Evolutionary conservation across 2,888 invertebrate genomes (phyloP), one percentile per base, ranked within the genome.

Genomic region (Molanna angustata): DNA sequence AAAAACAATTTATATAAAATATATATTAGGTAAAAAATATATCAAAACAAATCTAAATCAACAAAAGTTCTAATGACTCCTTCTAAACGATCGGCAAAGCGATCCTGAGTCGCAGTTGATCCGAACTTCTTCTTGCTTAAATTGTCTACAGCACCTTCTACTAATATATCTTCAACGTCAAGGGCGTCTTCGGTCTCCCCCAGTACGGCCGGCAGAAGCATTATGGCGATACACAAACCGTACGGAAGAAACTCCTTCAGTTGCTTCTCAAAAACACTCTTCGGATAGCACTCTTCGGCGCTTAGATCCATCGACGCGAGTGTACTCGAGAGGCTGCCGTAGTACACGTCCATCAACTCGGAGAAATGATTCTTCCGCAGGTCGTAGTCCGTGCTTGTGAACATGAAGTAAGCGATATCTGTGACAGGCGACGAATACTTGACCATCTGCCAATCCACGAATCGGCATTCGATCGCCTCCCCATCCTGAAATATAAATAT

Each of bases 381-480:
- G 2, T 32, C 46, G n/a, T 33, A 4, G n/a, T 33, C 37, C 2
- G 46, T 46, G 13, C 32, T 3, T 2, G 35, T 33, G 35, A 46
- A 46, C n/a, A 46, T n/a, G 14, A 46, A 35, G 13, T 35, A 46
- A n/a, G 37, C 20, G 11, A 46, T 17, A 21, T 46, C 46, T 6
- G 37, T 35, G 4, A 46, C 19, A 4, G 46, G 46, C 11, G 46
- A 46, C 7, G 33, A n/a, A 18, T 46, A 35, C 13, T 22, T 32
- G 35, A 27, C 13, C 33, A 46, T 20, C 18, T 46, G 46, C 46
- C 33, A 33, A 18, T 46, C 46, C 6, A 46, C 19, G 20, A 46
- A 17, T 9, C 17, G 17, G 4, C 32, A 11, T 3, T 46, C 17
- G 2, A 18, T 18, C 4, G 46, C 33, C 19, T 46, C 7, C 4